Evolutionary conservation across 2,888 invertebrate species (phyloP).

Genomic region (Ectobius pallidus): DNA sequence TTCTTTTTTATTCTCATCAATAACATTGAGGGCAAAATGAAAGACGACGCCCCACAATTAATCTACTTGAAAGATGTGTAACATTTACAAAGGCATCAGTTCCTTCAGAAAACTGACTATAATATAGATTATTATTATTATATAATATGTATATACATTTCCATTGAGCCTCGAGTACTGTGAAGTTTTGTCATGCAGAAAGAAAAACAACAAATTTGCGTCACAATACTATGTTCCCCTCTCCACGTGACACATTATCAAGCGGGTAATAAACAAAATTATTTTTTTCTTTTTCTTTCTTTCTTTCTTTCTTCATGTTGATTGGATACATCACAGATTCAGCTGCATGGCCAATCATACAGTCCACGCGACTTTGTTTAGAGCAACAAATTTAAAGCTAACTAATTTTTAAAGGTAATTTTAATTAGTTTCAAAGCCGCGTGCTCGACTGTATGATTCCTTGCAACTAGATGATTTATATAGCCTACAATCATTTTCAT

Average conservation of each 20-base stretch:
- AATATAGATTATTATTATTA: conserved; percentile 15
- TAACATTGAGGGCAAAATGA: background rate
- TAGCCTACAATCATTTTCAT: background rate
- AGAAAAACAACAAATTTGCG: conserved; percentile 13
- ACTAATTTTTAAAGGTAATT: too few species aligned
- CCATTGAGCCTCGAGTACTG: conserved; percentile 28
- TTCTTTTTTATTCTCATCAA: background rate
- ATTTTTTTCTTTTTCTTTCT: too few species aligned
- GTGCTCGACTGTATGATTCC: background rate
- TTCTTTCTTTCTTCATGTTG: too few species aligned
- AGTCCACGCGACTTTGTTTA: background rate
- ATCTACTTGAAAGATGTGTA: conserved; percentile 9
- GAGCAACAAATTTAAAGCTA: background rate
- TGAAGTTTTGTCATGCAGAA: background rate
- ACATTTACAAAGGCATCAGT: conserved; percentile 35
- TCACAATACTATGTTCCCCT: too few species aligned
- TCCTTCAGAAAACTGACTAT: conserved; percentile 11
- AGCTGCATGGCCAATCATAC: background rate
- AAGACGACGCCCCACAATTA: conserved; percentile 1
- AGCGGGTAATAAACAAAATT: too few species aligned
- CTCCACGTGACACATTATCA: too few species aligned
- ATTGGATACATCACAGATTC: conserved; percentile 1
- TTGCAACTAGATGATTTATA: background rate
- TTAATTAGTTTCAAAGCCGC: too few species aligned
- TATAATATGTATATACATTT: conserved; percentile 27